These are phyloP conservation scores for Octopus sinensis DNA, from an alignment of 1,140 invertebrate genomes.

Conservation along the genomic window DNA sequence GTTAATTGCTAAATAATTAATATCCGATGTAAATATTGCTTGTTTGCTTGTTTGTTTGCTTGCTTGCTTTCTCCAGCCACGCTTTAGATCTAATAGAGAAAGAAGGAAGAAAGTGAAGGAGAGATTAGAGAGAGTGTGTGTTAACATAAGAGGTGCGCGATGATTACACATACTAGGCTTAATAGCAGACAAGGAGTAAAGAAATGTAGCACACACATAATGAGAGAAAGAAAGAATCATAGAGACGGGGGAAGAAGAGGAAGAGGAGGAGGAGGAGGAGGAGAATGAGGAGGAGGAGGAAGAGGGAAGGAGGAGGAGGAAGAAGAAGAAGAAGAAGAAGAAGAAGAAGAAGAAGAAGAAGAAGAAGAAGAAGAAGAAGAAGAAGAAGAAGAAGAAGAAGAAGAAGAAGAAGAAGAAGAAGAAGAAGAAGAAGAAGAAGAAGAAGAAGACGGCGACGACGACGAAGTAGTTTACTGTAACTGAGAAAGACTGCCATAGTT, in stretches of 20 bases:
- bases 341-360: conserved; percentile 10
- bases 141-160: too few relatives aligned
- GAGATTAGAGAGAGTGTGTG: too few relatives aligned
- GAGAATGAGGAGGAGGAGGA: neutral
- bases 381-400: neutral
- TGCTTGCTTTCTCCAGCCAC: too few relatives aligned
- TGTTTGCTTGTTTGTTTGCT: too few relatives aligned
- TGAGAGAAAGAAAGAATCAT: neutral
- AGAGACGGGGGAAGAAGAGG: neutral
- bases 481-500: too few relatives aligned
- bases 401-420: neutral
- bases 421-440: neutral
- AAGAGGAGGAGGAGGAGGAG: neutral
- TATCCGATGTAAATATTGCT: too few relatives aligned
- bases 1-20: too few relatives aligned
- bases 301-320: neutral
- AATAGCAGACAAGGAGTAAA: too few relatives aligned
- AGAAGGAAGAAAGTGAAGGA: too few relatives aligned
- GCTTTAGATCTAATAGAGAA: too few relatives aligned
- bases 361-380: neutral
- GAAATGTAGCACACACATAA: too few relatives aligned
- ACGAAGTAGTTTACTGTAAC: neutral
- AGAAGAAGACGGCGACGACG: neutral
- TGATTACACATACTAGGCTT: too few relatives aligned
- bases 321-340: neutral